A percentile compares a stretch with the other conserved stretches of the same genome.
phyloP scores from a whole-genome alignment of 2,888 invertebrate genomes.

The Eumerus sabulonum region DNA sequence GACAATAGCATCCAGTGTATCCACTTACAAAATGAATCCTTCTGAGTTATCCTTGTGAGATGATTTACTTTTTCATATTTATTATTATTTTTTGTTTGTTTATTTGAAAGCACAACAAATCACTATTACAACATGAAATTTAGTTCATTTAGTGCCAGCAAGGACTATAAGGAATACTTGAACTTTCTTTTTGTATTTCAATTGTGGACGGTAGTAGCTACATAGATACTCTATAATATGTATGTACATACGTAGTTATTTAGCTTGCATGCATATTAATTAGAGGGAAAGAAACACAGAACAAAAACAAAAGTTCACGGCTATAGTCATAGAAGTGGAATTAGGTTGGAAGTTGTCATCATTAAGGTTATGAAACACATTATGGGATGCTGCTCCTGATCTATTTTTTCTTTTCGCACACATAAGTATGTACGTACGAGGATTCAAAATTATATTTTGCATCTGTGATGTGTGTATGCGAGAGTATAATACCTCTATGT shows the following conservation, averaged over 20 bases:
- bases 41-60: background rate
- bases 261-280: constrained; percentile 15
- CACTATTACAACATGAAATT: constrained; percentile 27
- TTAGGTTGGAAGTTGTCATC: constrained; percentile 49
- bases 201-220: constrained; percentile 37
- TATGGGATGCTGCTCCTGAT: constrained; percentile 40
- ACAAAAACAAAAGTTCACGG: constrained; percentile 42
- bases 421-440: too few relatives aligned
- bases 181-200: background rate
- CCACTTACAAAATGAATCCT: constrained; percentile 4
- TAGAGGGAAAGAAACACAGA: constrained; percentile 20
- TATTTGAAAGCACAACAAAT: too few relatives aligned
- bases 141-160: constrained; percentile 12
- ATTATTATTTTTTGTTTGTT: constrained; percentile 28
- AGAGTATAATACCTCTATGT: too few relatives aligned
- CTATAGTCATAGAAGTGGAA: constrained; percentile 41
- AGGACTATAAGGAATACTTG: constrained; percentile 10
- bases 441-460: constrained; percentile 37
- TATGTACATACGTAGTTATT: background rate
- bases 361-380: constrained; percentile 59
- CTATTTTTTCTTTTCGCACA: constrained; percentile 23
- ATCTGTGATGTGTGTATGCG: constrained; percentile 47
- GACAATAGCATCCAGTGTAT: constrained; percentile 31
- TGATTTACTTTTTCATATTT: background rate
- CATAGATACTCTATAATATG: too few relatives aligned